A percentile compares a stretch with the other conserved stretches of the same genome.
These are phyloP conservation scores for Pseudobourletiella spinata DNA, from an alignment of 1,140 invertebrate species.

Conservation along the genomic window DNA sequence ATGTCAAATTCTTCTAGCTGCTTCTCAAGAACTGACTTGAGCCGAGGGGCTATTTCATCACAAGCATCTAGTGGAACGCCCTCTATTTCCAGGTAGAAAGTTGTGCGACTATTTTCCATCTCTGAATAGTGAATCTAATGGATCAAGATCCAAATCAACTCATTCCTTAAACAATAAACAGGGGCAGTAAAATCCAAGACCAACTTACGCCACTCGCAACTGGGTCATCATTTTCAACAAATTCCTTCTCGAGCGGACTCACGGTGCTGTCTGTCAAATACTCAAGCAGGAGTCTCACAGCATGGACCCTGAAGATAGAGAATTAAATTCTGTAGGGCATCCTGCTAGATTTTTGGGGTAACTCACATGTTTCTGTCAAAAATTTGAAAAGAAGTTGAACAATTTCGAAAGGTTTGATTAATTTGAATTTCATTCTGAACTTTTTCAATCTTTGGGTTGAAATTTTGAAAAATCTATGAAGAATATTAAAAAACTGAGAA, in stretches of 20 bases:
- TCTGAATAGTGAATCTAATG: conserved; percentile 56
- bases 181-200: too few species aligned
- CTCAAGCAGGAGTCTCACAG: conserved; percentile 54
- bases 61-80: conserved; percentile 66
- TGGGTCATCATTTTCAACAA: conserved; percentile 75
- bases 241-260: conserved; percentile 69
- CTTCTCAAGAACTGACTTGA: conserved; percentile 48
- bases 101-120: conserved; percentile 60
- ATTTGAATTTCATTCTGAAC: too few species aligned
- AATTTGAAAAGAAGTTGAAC: too few species aligned
- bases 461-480: too few species aligned
- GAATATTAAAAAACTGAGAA: too few species aligned
- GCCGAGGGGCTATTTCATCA: conserved; percentile 50
- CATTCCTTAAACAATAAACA: too few species aligned
- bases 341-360: too few species aligned
- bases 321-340: too few species aligned
- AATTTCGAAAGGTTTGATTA: too few species aligned
- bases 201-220: conserved; percentile 61
- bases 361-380: too few species aligned
- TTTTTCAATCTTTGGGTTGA: too few species aligned
- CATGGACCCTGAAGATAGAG: not conserved
- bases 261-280: conserved; percentile 77
- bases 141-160: too few species aligned
- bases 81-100: conserved; percentile 61
- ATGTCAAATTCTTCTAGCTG: conserved; percentile 57